Base-by-base conservation (phyloP, 2,113 vertebrate genomes). In the Pristiophorus japonicus region DNA sequence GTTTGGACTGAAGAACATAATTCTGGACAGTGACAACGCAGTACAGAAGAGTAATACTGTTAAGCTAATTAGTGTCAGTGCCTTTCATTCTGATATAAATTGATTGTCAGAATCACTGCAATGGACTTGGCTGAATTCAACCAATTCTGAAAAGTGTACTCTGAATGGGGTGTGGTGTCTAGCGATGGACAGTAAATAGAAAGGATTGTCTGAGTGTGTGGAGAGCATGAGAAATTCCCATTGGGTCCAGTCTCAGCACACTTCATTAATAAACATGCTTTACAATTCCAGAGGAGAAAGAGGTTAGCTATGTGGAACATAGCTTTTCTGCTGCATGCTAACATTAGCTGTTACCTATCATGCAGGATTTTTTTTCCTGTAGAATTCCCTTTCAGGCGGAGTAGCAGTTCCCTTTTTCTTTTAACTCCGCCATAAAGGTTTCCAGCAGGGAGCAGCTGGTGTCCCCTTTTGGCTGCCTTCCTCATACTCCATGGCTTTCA, bases 391-490 rank as follows among this genome's bases (percentile, higher is more conserved):
- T 98, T 97, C 96, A 96, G 96, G 96, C 24, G 34, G 96, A 97
- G 96, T 96, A 96, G 96, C 96, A 97, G 66, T 97, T 98, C 95
- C 96, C 96, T 96, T 95, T 93, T 30, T 73, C 92, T 96, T 96
- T 96, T 97, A 95, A 96, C 95, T 96, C 73, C 95, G 97, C 96
- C 96, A 98, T 97, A 98, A 98, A 97, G 97, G 96, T 96, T 97
- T 98, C 97, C 97, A 98, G 97, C 97, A 97, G 97, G 96, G 97
- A 98, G 97, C 97, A 98, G 98, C 97, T 98, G 98, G 98, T 97
- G 97, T 95, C 96, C 96, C 95, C 0, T 96, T 97, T 97, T 98
- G 98, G 98, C 98, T 96, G 96, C 96, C 96, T 98, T 98, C 97
- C 97, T 97, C 96, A 96, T 96, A 96, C 96, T 96, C 96, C 95